Base-by-base conservation (phyloP, 1,140 invertebrate genomes). In the Trachymyrmex cornetzi region DNA sequence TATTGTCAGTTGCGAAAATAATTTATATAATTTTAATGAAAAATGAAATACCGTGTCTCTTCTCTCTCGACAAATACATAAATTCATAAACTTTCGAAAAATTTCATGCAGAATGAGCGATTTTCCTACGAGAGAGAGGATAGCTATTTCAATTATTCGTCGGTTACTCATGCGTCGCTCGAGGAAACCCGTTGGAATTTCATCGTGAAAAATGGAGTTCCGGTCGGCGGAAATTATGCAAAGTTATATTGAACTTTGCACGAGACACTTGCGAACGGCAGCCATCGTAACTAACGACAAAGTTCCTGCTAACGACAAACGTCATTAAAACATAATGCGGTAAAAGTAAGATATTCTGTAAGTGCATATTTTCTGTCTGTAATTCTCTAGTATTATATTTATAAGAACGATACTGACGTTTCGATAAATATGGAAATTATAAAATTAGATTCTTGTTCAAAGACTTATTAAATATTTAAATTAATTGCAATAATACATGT, bases 111-210 rank as follows among this genome's bases (percentile, higher is more conserved):
- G 53, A 7, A 7, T n/a, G 14, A 63, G 27, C 50, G 48, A 85
- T 85, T 77, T 34, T 64, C 27, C 38, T 27, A 27, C 57, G 19
- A 50, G 2, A 12, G 16, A 50, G 4, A 12, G 12, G 57, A 63
- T 63, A 38, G 55, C 30, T 85, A 85, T 77, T 85, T 77, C 72
- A 85, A 85, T 63, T 85, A 64, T 85, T 77, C 24, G 67, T 24
- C 55, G 24, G 57, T 77, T 77, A 77, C 24, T 84, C 50, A 34
- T n/a, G 9, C 27, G 22, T n/a, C 48, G 30, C 2, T 24, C n/a
- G 64, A 55, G 48, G 34, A 50, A 71, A 44, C 16, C 11, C 34
- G 38, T 38, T 55, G 66, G 34, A 82, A 82, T 57, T 72, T 72
- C n/a, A 82, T 59, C 16, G 66, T 57, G 79, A 72, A 82, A 72